These are phyloP conservation scores for Mongoloraphidia duomilia DNA, from an alignment of 2,888 invertebrate genomes.

Conservation along the genomic window DNA sequence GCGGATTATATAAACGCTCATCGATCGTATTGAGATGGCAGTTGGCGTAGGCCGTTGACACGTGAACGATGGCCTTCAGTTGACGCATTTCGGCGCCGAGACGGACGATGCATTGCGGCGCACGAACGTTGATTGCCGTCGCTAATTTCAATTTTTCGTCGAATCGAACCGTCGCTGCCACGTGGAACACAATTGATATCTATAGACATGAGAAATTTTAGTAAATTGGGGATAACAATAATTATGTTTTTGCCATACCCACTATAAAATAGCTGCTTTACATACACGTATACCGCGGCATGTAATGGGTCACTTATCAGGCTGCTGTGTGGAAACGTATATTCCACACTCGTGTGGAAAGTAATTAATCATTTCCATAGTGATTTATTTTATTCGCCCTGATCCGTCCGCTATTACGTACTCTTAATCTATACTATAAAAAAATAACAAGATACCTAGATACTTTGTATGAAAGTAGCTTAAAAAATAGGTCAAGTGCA, in stretches of 20 bases:
- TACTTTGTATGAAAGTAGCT: too few relatives aligned
- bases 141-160: conserved; percentile 62
- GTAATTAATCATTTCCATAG: too few relatives aligned
- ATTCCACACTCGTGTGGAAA: too few relatives aligned
- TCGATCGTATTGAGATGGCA: conserved; percentile 34
- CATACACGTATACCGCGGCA: neutral
- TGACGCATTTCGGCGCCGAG: conserved; percentile 50
- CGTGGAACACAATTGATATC: conserved; percentile 37
- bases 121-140: conserved; percentile 57
- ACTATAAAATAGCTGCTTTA: too few relatives aligned
- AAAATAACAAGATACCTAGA: too few relatives aligned
- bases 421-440: too few relatives aligned
- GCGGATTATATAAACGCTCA: conserved; percentile 38
- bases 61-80: conserved; percentile 41
- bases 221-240: neutral
- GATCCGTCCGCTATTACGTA: too few relatives aligned
- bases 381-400: too few relatives aligned
- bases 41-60: conserved; percentile 44
- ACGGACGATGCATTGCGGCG: conserved; percentile 47
- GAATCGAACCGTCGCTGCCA: conserved; percentile 46
- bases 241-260: neutral
- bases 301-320: too few relatives aligned
- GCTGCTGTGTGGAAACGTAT: too few relatives aligned
- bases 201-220: conserved; percentile 11
- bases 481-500: too few relatives aligned